A percentile compares a stretch with the other conserved stretches of the same genome.
Evolutionary conservation across 2,888 invertebrate genomes (phyloP).

Genomic region (Agrochola litura): DNA sequence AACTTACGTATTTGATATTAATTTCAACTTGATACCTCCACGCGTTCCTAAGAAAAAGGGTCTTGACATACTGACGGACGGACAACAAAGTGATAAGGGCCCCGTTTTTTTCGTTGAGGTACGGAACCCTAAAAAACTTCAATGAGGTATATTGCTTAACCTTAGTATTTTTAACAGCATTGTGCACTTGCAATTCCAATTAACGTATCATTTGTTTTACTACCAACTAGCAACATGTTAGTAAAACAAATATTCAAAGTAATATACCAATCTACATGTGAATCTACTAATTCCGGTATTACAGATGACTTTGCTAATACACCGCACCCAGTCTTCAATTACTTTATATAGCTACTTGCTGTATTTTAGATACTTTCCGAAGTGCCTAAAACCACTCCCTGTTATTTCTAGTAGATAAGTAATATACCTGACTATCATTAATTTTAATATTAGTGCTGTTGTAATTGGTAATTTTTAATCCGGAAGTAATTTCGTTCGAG

Average conservation of each 20-base stretch:
- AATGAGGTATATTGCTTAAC: no score
- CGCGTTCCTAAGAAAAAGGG: no score
- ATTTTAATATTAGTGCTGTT: conserved; percentile 38
- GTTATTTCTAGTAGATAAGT: conserved; percentile 13
- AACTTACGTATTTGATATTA: no score
- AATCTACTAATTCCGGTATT: conserved; percentile 58
- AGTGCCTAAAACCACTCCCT: conserved; percentile 52
- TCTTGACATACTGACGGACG: no score
- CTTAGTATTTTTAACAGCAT: conserved; percentile 5
- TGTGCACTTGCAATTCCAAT: conserved; percentile 52
- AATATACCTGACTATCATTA: conserved; percentile 36
- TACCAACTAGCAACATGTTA: conserved; percentile 18
- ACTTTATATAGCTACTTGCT: conserved; percentile 58
- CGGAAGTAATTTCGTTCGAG: not conserved
- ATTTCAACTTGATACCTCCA: no score
- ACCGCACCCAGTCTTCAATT: conserved; percentile 67
- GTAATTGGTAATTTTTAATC: not conserved
- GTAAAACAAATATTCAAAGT: conserved; percentile 9
- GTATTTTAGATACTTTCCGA: conserved; percentile 53
- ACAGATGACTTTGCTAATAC: conserved; percentile 70
- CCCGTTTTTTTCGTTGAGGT: no score
- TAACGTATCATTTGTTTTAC: conserved; percentile 45
- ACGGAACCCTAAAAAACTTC: no score
- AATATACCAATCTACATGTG: conserved; percentile 44
- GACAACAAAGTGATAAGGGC: no score